Conservation (phyloP, 2,888 invertebrate species). For the Pasiphila rectangulata region DNA sequence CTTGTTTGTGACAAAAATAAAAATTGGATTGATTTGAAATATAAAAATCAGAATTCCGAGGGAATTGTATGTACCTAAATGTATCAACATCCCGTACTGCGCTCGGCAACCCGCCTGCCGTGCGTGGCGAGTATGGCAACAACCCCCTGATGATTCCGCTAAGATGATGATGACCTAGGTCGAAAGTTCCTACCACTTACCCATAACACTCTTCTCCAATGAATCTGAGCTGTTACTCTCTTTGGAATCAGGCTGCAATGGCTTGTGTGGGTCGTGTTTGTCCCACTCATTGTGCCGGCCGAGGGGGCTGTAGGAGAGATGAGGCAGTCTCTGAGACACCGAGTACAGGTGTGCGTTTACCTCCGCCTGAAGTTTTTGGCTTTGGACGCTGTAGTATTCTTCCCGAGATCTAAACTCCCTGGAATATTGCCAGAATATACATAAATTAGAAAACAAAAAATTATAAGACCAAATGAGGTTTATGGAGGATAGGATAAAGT, state of each 20-base stretch:
- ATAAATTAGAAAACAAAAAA: not conserved
- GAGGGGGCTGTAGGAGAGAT: slow-evolving; percentile 72
- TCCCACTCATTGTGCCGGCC: slow-evolving; percentile 77
- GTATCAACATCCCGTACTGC: no score
- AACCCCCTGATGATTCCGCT: no score
- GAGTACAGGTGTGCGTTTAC: slow-evolving; percentile 80
- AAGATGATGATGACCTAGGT: no score
- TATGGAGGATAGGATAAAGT: no score
- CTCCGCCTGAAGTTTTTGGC: slow-evolving; percentile 74
- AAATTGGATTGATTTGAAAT: no score
- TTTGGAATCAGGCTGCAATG: slow-evolving; percentile 72
- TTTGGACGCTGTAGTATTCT: slow-evolving; percentile 75
- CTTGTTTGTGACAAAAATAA: not conserved
- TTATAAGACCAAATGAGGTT: no score
- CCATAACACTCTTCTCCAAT: slow-evolving; percentile 77
- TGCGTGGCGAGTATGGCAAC: no score
- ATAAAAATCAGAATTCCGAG: no score
- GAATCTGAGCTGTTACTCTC: slow-evolving; percentile 78
- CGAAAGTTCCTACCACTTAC: slow-evolving; percentile 42
- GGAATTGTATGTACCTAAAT: no score
- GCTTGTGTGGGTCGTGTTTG: slow-evolving; percentile 72
- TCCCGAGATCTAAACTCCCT: slow-evolving; percentile 76
- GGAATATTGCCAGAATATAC: not conserved
- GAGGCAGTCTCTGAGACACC: slow-evolving; percentile 81
- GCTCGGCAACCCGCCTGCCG: no score